Percentiles rank a stretch among this genome's conserved stretches.
These are phyloP conservation scores for Copsychus sechellarum DNA, from an alignment of 2,113 vertebrate genomes.

Conservation along the genomic window DNA sequence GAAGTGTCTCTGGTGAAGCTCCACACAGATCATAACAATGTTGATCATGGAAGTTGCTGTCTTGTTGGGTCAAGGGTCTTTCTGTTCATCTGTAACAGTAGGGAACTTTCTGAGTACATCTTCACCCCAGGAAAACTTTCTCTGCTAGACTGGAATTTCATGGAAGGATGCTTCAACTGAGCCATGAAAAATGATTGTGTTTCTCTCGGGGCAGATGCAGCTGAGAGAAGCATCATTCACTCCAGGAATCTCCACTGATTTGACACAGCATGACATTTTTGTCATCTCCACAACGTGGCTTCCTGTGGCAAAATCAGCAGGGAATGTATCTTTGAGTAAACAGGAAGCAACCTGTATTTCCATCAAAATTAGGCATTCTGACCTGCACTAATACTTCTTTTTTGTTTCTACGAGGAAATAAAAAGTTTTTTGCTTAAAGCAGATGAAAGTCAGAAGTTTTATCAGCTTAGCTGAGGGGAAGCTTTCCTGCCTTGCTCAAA, in stretches of 20 bases:
- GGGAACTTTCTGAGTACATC: background rate
- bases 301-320: constrained; percentile 44
- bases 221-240: background rate
- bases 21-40: background rate
- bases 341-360: background rate
- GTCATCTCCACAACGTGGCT: background rate
- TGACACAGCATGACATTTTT: constrained; percentile 22
- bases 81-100: constrained; percentile 5
- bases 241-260: background rate
- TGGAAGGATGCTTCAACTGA: constrained; percentile 29
- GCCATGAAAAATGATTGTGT: background rate
- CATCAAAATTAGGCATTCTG: background rate
- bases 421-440: background rate
- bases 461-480: background rate
- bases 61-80: background rate
- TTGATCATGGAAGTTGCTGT: background rate
- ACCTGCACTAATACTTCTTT: background rate
- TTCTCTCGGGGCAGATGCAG: background rate
- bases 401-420: background rate
- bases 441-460: background rate
- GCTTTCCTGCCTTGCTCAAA: background rate
- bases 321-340: background rate
- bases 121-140: constrained; percentile 21
- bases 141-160: constrained; percentile 22
- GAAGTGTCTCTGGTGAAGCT: background rate